Conservation (phyloP, 2,888 invertebrate species). For the Automeris io region DNA sequence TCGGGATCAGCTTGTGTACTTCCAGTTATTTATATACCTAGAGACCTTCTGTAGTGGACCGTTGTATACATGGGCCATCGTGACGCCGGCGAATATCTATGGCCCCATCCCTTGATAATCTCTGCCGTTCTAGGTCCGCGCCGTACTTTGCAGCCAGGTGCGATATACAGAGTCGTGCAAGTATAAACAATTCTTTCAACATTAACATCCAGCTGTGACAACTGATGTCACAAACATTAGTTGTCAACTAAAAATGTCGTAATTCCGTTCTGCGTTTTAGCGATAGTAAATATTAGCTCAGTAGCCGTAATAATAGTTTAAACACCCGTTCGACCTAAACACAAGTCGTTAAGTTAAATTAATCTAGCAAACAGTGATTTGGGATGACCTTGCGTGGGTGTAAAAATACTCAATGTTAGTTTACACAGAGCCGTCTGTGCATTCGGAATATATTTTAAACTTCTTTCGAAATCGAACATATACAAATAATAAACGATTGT, state of each 20-base stretch:
- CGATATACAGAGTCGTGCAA: too few species aligned
- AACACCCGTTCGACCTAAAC: constrained; percentile 40
- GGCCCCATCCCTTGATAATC: too few species aligned
- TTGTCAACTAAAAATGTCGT: not conserved
- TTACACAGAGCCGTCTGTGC: constrained; percentile 8
- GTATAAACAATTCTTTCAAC: too few species aligned
- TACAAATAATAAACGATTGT: not conserved
- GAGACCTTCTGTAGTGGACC: too few species aligned
- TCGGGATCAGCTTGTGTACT: too few species aligned
- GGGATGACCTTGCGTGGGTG: constrained; percentile 44
- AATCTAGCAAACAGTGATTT: constrained; percentile 29
- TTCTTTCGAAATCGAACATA: not conserved
- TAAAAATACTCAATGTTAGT: constrained; percentile 18
- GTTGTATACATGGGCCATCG: too few species aligned
- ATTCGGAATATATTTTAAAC: constrained; percentile 3
- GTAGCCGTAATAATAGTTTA: constrained; percentile 14
- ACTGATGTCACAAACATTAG: too few species aligned
- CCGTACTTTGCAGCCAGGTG: too few species aligned
- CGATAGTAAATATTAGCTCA: constrained; percentile 7
- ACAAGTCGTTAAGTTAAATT: constrained; percentile 29
- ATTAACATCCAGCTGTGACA: too few species aligned
- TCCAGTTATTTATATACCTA: too few species aligned
- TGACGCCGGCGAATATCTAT: too few species aligned
- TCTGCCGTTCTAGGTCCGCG: too few species aligned
- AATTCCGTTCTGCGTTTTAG: not conserved